These are phyloP conservation scores for Alcis repandata DNA, from an alignment of 2,888 invertebrate genomes.

Conservation along the genomic window DNA sequence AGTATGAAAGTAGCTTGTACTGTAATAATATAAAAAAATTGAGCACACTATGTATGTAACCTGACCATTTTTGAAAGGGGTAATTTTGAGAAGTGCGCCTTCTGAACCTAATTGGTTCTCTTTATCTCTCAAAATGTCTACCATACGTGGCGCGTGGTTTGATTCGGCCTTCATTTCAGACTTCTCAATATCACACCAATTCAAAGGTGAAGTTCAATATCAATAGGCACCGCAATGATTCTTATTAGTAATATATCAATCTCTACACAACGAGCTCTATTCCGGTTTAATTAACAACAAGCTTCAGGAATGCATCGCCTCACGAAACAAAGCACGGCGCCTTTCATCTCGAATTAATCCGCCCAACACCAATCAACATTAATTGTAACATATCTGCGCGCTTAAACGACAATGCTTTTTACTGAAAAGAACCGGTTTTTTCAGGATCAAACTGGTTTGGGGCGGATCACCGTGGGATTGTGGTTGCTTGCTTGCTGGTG, in stretches of 20 bases:
- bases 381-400: conserved; percentile 45
- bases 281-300: conserved; percentile 33
- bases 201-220: conserved; percentile 8
- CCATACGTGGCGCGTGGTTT: too few species aligned
- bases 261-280: conserved; percentile 17
- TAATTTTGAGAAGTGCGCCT: too few species aligned
- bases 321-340: conserved; percentile 27
- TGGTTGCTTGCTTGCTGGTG: not conserved
- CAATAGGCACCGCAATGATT: not conserved
- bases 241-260: not conserved
- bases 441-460: conserved; percentile 28
- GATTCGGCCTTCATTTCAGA: too few species aligned
- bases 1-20: too few species aligned
- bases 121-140: too few species aligned
- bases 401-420: conserved; percentile 15
- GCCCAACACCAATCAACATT: conserved; percentile 43
- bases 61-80: too few species aligned
- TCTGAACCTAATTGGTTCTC: too few species aligned
- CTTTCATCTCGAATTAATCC: conserved; percentile 46
- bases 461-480: conserved; percentile 35
- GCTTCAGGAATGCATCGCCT: conserved; percentile 16
- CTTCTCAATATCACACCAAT: too few species aligned
- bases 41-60: too few species aligned
- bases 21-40: too few species aligned
- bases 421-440: conserved; percentile 22